These are phyloP conservation scores for Stichopus chloronotus DNA, from an alignment of 35 echinoderm and acorn worm species.

Conservation along the genomic window DNA sequence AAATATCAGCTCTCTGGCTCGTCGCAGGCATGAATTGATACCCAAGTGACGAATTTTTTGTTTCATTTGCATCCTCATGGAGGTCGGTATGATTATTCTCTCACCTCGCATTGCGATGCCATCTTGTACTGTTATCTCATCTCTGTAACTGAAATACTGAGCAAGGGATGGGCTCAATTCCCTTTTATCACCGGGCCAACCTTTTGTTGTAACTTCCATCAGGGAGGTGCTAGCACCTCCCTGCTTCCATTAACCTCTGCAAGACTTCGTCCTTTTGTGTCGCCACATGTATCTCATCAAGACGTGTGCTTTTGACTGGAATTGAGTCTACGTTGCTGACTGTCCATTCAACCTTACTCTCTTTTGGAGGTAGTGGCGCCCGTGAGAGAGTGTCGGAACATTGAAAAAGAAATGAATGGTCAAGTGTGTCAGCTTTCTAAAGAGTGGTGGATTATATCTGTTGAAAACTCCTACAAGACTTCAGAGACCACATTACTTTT, in stretches of 20 bases:
- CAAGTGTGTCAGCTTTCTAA: too few relatives aligned
- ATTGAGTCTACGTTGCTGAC: background rate
- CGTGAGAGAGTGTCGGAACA: slow-evolving; percentile 21
- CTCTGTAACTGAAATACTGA: slow-evolving; percentile 59
- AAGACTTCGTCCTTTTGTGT: slow-evolving; percentile 45
- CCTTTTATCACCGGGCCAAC: slow-evolving; percentile 71
- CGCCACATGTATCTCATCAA: slow-evolving; percentile 41
- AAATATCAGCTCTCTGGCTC: slow-evolving; percentile 68
- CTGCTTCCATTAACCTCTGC: slow-evolving; percentile 51
- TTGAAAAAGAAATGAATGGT: too few relatives aligned
- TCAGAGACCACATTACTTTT: too few relatives aligned
- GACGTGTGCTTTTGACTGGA: background rate
- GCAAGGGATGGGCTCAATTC: background rate
- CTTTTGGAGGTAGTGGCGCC: background rate
- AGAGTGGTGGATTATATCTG: too few relatives aligned
- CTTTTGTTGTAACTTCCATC: slow-evolving; percentile 49
- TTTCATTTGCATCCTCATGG: background rate
- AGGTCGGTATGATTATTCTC: slow-evolving; percentile 55
- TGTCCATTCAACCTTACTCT: background rate
- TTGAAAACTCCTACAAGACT: too few relatives aligned
- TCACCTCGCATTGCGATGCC: slow-evolving; percentile 13
- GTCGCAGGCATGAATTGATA: slow-evolving; percentile 60
- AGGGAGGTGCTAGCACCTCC: too few relatives aligned
- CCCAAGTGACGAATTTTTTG: slow-evolving; percentile 12
- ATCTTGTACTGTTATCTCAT: slow-evolving; percentile 73